Evolutionary conservation across 2,797 vertebrate genomes (phyloP), one percentile per base, ranked within the genome.

Genomic region (Sebastolobus altivelis): DNA sequence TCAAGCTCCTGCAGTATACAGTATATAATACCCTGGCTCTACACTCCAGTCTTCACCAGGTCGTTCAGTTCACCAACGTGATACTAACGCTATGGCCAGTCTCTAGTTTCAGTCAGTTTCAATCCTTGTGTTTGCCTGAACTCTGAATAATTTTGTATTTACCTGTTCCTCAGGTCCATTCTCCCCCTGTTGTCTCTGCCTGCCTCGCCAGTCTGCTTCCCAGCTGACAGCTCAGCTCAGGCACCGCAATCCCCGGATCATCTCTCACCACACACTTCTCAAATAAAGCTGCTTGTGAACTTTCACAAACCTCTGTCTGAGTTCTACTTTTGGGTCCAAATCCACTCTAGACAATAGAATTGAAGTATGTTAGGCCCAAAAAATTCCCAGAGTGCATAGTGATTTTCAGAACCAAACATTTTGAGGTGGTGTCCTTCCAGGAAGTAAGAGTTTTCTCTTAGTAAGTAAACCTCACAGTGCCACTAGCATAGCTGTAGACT

Each of bases 201-300:
- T 16, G 27, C 56, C 27, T 59, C 27, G 4, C 14, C 16, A 29
- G 29, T 60, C 29, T 35, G 31, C 59, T 61, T 61, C 31, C 58
- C 58, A 60, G 58, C 56, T 29, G 27, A 60, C 31, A 61, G 59
- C 59, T 35, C 31, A 35, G 59, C 31, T 61, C 27, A 31, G 58
- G 18, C 59, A 61, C 5, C 1, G 33, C 60, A 62, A 37, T 62
- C 33, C 60, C 60, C 3, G 1, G 60, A 62, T 62, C 33, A n/a
- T 37, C 33, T 62, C 60, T 62, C 60, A 35, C 60, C 60, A 62
- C 33, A 62, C 60, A 62, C 11, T 22, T 62, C 20, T 62, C 33
- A 62, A 62, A 62, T 62, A 37, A 62, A 62, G 6, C 11, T 61
- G 31, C 33, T 37, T 37, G 33, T 62, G 33, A 62, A 37, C 33